A percentile compares a stretch with the other conserved stretches of the same genome.
Evolutionary conservation across 2,888 invertebrate genomes (phyloP).

Genomic region (Aphrophora alni): DNA sequence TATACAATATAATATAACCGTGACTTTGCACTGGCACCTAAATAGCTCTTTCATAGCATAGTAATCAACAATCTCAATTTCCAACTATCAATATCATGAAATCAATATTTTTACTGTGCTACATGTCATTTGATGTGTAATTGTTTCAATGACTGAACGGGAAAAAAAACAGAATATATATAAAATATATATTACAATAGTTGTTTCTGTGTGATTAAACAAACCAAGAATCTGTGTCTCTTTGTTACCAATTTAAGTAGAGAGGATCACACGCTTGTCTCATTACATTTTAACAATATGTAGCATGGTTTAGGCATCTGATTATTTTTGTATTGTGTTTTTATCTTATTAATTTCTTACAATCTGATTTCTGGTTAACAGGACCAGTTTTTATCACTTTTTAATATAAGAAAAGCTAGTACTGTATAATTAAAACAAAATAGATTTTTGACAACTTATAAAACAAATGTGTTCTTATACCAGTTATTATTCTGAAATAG

Average conservation of each 20-base stretch:
- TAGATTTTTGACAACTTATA: neutral
- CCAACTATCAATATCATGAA: neutral
- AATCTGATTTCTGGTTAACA: neutral
- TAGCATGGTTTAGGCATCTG: neutral
- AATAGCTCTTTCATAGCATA: slow-evolving; percentile 3
- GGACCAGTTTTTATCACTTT: neutral
- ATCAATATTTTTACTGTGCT: slow-evolving; percentile 15
- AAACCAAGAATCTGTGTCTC: slow-evolving; percentile 29
- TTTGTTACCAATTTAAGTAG: slow-evolving; percentile 37
- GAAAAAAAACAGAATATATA: neutral
- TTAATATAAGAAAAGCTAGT: neutral
- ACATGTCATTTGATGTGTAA: slow-evolving; percentile 11
- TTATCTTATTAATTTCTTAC: neutral
- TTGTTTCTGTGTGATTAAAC: slow-evolving; percentile 3
- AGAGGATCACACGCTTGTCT: slow-evolving; percentile 39
- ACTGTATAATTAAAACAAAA: neutral
- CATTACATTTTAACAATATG: slow-evolving; percentile 37
- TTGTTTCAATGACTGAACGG: neutral
- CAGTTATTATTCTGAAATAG: neutral
- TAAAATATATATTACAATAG: slow-evolving; percentile 4
- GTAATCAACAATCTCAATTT: slow-evolving; percentile 10
- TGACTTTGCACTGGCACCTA: neutral
- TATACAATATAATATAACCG: slow-evolving; percentile 3
- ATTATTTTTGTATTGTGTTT: neutral
- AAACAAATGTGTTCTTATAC: neutral